phyloP scores from a whole-genome alignment of 2,888 invertebrate species.

The Platypus cylindrus region DNA sequence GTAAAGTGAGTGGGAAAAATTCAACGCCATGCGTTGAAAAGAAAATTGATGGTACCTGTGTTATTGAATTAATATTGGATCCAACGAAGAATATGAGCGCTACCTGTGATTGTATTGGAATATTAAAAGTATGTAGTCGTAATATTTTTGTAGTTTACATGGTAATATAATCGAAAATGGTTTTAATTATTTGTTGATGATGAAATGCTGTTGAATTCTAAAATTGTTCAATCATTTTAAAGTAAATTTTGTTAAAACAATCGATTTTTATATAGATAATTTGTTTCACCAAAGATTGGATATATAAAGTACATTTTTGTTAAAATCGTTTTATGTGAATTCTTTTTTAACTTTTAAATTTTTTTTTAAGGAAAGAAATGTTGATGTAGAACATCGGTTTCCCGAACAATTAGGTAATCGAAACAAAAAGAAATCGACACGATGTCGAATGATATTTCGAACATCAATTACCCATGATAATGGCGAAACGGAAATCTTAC shows the following conservation, averaged over 20 bases:
- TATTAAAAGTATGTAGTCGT: constrained; percentile 47
- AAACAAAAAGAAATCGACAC: constrained; percentile 87
- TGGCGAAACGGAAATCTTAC: constrained; percentile 69
- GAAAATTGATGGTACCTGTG: constrained; percentile 86
- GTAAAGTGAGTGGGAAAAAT: constrained; percentile 91
- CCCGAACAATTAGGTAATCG: constrained; percentile 67
- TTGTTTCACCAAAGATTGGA: too few relatives aligned
- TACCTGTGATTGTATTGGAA: constrained; percentile 94
- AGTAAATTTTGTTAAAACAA: too few relatives aligned
- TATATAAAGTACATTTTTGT: too few relatives aligned
- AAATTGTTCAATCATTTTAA: too few relatives aligned
- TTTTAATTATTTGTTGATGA: too few relatives aligned
- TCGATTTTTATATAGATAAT: too few relatives aligned
- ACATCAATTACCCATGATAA: constrained; percentile 67
- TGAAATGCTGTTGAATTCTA: too few relatives aligned
- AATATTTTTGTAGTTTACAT: too few relatives aligned
- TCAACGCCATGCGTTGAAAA: constrained; percentile 84
- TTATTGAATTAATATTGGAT: constrained; percentile 84
- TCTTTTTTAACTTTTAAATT: constrained; percentile 1
- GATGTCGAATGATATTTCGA: constrained; percentile 90
- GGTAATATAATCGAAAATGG: too few relatives aligned
- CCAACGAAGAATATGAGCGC: constrained; percentile 84
- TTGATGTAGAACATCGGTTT: constrained; percentile 86
- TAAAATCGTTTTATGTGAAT: too few relatives aligned
- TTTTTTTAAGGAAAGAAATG: constrained; percentile 63